Evolutionary conservation across 2,888 invertebrate genomes (phyloP), one percentile per base, ranked within the genome.

Genomic region (Dusona sp.): DNA sequence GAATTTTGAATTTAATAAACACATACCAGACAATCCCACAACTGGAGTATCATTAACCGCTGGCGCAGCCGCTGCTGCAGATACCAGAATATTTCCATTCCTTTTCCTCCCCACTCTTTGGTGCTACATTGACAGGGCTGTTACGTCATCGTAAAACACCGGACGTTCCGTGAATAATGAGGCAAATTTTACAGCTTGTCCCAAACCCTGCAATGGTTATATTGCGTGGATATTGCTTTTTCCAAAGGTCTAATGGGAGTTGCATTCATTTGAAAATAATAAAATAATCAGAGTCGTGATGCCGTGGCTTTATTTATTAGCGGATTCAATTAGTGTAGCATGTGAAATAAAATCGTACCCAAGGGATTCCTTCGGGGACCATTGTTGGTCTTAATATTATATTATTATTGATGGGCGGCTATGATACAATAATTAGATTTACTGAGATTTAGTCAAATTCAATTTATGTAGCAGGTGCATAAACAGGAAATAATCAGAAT

Each of bases 1-100:
- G 89, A 91, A 91, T 91, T 91, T 88, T 90, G 89, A 92, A 91
- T 91, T 91, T 91, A 92, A 91, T 92, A 92, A 91, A 90, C 91
- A 90, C 91, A 91, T 92, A 91, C 90, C 92, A 88, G 85, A 87
- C 88, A 68, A 72, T 64, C 64, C 48, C 22, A n/a, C 70, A 36
- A 42, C n/a, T 11, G 42, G 19, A 25, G 57, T 38, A 33, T 68
- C 51, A 68, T 68, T 68, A 68, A 42, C 42, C 68, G 54, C 54
- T 68, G 29, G 22, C 19, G 45, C 45, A 33, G 42, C n/a, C 33
- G 25, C 29, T 67, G 38, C 67, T 19, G 70, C 29, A 45, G 45
- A 70, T 70, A 70, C 29, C 70, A 22, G 25, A 25, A 45, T 45
- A 70, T 70, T 70, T 70, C 13, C 29, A 70, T n/a, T 11, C 72